Evolutionary conservation across 2,113 vertebrate species (phyloP).

Genomic region (Choloepus hoffmanni): DNA sequence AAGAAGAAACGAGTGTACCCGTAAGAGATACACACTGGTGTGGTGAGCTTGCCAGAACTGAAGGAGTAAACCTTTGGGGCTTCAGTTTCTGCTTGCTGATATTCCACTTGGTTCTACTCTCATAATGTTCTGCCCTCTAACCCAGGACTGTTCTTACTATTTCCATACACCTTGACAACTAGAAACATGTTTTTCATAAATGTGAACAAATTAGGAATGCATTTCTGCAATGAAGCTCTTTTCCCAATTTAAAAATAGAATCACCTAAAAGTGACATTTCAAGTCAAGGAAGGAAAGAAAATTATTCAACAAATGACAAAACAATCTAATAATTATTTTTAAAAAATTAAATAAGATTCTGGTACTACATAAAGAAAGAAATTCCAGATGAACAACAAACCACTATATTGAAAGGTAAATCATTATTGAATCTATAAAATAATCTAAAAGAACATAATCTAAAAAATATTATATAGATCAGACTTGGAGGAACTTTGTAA

Average conservation of each 20-base stretch:
- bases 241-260: slow-evolving; percentile 43
- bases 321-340: background rate
- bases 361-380: slow-evolving; percentile 6
- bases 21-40: background rate
- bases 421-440: slow-evolving; percentile 1
- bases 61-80: background rate
- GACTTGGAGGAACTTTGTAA: background rate
- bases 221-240: background rate
- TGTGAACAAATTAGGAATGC: background rate
- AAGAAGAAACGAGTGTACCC: background rate
- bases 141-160: background rate
- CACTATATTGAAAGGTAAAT: background rate
- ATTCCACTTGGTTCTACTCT: accelerated
- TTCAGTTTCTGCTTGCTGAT: background rate
- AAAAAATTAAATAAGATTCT: background rate
- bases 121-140: background rate
- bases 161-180: background rate
- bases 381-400: background rate
- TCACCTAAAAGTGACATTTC: background rate
- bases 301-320: background rate
- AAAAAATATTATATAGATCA: background rate
- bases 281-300: background rate
- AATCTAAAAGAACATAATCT: background rate
- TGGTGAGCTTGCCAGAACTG: background rate
- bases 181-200: background rate